Conservation (phyloP, 2,888 invertebrate genomes). For the Apoderus coryli region DNA sequence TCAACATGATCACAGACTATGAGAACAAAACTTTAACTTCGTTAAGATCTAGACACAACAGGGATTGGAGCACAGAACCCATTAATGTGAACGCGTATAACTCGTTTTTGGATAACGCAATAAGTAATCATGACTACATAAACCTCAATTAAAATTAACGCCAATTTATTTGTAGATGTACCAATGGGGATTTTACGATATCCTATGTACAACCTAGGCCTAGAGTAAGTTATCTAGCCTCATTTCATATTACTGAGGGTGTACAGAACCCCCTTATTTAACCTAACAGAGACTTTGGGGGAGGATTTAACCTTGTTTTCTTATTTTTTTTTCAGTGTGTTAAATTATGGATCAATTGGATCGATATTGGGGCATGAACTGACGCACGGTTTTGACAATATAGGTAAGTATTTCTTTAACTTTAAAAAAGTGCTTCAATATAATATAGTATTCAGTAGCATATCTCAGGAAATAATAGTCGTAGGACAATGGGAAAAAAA, state of each 20-base stretch:
- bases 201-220: conserved; percentile 71
- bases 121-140: conserved; percentile 46
- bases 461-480: too few relatives aligned
- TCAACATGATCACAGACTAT: conserved; percentile 44
- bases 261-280: too few relatives aligned
- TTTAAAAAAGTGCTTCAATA: too few relatives aligned
- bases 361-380: conserved; percentile 62
- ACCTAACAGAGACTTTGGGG: too few relatives aligned
- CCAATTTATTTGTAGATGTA: conserved; percentile 45
- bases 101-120: conserved; percentile 64
- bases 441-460: too few relatives aligned
- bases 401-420: conserved; percentile 24
- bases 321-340: conserved; percentile 44
- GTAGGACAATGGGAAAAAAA: too few relatives aligned
- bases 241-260: too few relatives aligned
- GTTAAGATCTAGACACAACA: conserved; percentile 39
- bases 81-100: conserved; percentile 72
- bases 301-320: too few relatives aligned
- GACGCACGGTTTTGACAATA: conserved; percentile 44
- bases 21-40: conserved; percentile 38
- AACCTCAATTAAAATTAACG: conserved; percentile 7
- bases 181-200: conserved; percentile 73
- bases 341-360: conserved; percentile 73
- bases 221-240: conserved; percentile 60
- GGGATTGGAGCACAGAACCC: conserved; percentile 61